Base-by-base conservation (phyloP, 2,888 invertebrate genomes). In the Orchesella flavescens region DNA sequence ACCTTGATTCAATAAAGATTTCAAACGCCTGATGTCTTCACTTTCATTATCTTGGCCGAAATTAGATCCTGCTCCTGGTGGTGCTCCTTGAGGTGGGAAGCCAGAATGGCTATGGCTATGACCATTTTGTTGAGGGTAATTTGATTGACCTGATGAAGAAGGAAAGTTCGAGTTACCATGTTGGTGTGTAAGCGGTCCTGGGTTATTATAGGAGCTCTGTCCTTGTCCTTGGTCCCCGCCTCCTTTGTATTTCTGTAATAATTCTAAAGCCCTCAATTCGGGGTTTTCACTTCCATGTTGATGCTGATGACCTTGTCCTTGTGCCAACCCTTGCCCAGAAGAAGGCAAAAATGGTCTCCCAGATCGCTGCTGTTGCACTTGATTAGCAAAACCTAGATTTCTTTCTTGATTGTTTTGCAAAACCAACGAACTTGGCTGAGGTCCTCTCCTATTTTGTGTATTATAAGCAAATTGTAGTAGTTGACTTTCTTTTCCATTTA, bases 361-460 rank as follows among this genome's bases (percentile, higher is more conserved):
- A 13, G 3, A 7, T 10, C 83, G 76, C 15, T 55, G 76, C 1
- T 23, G 24, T 4, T 63, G n/a, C 53, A 69, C n/a, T 19, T 72
- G 71, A 77, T 83, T 83, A 5, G 46, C 83, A 23, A 83, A 57
- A 0, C 44, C 63, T 0, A 76, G 49, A 21, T 83, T 83, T 15
- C 53, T 23, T 46, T 17, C 71, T 69, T 13, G 63, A 71, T 43
- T 65, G 66, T 76, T 76, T 46, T 83, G 83, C 23, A 83, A 57
- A 1, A 77, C 77, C 7, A 83, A 17, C 12, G 76, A 53, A 59
- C 83, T 83, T 59, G 83, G 83, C 10, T 23, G 13, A 0, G 74
- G 83, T 21, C 83, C 83, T 21, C 83, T 19, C 49, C 83, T 63
- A 19, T 83, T 83, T 34, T 76, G 77, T 21, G 68, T 77, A 46